phyloP scores from a whole-genome alignment of 2,888 invertebrate genomes.

The Tachina grossa region DNA sequence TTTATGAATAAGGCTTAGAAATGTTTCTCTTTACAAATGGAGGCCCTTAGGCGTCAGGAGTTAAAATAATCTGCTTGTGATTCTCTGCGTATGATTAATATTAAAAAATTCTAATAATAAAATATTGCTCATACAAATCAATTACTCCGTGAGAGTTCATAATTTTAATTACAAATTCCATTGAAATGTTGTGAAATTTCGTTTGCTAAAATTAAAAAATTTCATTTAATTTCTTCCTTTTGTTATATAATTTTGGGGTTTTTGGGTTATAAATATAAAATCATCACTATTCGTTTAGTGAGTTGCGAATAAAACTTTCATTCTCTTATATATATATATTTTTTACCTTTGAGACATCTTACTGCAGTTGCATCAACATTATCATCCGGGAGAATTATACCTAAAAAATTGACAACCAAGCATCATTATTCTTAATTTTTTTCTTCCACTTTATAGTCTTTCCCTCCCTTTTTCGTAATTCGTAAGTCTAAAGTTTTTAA shows the following conservation, averaged over 20 bases:
- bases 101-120: no score
- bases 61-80: no score
- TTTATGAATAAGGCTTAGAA: no score
- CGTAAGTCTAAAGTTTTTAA: slow-evolving; percentile 79
- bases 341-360: slow-evolving; percentile 58
- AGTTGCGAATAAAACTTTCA: slow-evolving; percentile 40
- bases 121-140: no score
- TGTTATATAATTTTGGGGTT: slow-evolving; percentile 38
- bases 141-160: no score
- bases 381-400: slow-evolving; percentile 43
- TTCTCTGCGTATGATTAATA: no score
- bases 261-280: slow-evolving; percentile 58
- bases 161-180: no score
- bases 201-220: slow-evolving; percentile 4
- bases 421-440: slow-evolving; percentile 66
- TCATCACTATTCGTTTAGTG: slow-evolving; percentile 30
- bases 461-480: slow-evolving; percentile 36
- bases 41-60: no score
- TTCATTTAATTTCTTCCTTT: slow-evolving; percentile 6
- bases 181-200: background rate
- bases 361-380: slow-evolving; percentile 47
- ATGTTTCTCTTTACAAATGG: no score
- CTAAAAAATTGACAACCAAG: slow-evolving; percentile 64
- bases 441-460: slow-evolving; percentile 9
- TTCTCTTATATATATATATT: slow-evolving; percentile 13